Evolutionary conservation across 2,113 vertebrate genomes (phyloP).

Genomic region (Egretta garzetta): DNA sequence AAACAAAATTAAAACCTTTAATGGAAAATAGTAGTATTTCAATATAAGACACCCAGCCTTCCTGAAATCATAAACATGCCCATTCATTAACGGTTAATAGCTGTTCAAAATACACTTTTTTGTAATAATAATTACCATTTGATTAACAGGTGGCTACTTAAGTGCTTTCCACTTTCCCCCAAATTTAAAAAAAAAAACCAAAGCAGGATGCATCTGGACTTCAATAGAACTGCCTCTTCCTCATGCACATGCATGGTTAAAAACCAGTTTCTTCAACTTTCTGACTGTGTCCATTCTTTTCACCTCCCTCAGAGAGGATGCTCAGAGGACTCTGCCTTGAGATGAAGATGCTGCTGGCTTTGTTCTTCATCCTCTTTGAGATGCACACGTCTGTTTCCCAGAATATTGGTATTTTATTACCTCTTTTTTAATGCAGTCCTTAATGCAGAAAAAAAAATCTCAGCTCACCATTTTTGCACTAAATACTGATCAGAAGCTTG

Average conservation of each 20-base stretch:
- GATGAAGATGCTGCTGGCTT: conserved; percentile 41
- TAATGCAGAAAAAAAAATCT: neutral
- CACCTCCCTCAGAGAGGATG: neutral
- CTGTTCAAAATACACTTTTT: neutral
- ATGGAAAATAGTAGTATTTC: neutral
- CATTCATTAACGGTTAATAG: neutral
- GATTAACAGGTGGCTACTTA: neutral
- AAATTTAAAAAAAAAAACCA: neutral
- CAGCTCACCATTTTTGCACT: neutral
- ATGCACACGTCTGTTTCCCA: neutral
- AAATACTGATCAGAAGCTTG: neutral
- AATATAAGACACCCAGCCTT: neutral
- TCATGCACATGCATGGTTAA: neutral
- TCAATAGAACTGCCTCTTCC: neutral
- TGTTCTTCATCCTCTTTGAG: conserved; percentile 3
- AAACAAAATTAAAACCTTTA: neutral
- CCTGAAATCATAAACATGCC: neutral
- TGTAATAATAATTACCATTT: neutral
- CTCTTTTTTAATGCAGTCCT: neutral
- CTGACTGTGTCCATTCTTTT: neutral
- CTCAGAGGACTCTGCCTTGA: neutral
- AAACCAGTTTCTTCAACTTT: neutral
- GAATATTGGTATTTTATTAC: conserved; percentile 31
- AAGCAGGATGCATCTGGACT: neutral
- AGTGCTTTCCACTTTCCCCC: neutral